A percentile compares a stretch with the other conserved stretches of the same genome.
phyloP scores from a whole-genome alignment of 2,113 vertebrate species.

The Tupaia chinensis region DNA sequence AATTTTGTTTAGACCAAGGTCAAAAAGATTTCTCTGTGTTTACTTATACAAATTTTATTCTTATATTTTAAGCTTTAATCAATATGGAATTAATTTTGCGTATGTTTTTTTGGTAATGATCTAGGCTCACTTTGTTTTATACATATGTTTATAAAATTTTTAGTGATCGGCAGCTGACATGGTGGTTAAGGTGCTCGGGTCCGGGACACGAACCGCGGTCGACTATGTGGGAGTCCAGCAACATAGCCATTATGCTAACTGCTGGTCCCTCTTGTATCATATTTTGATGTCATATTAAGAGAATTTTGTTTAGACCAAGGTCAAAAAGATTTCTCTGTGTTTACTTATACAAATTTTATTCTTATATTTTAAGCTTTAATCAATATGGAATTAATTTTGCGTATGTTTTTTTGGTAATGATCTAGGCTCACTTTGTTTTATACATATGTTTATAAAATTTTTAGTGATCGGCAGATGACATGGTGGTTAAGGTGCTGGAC shows the following conservation, averaged over 20 bases:
- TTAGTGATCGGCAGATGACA: too few relatives aligned
- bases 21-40: background rate
- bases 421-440: background rate
- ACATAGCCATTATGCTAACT: too few relatives aligned
- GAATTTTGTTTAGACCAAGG: background rate
- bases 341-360: background rate
- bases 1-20: background rate
- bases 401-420: background rate
- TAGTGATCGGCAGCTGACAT: too few relatives aligned
- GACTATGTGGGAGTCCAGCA: too few relatives aligned
- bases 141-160: background rate
- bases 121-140: background rate
- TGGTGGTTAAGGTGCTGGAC: too few relatives aligned
- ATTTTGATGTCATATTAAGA: background rate
- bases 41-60: background rate
- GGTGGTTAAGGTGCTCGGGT: too few relatives aligned
- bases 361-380: background rate
- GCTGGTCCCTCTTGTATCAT: too few relatives aligned
- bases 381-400: background rate
- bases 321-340: background rate
- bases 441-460: background rate
- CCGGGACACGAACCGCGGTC: too few relatives aligned
- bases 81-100: background rate
- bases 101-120: background rate
- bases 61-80: background rate